Evolutionary conservation across 2,113 vertebrate genomes (phyloP).

Genomic region (Paracanthobrama guichenoti): DNA sequence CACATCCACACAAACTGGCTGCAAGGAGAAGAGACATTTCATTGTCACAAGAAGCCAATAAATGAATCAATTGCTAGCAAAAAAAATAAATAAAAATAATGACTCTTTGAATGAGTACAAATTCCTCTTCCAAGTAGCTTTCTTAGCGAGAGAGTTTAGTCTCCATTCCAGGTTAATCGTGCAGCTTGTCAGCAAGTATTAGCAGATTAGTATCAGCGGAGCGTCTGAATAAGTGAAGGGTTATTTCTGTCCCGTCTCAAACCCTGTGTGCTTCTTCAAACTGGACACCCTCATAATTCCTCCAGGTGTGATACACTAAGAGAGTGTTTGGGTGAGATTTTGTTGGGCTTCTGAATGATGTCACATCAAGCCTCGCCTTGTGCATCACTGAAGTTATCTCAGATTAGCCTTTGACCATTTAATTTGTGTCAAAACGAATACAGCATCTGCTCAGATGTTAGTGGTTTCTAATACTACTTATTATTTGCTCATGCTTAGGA

Average conservation of each 20-base stretch:
- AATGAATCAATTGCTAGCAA: background rate
- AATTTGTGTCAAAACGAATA: background rate
- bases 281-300: background rate
- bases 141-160: background rate
- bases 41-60: background rate
- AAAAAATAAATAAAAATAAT: background rate
- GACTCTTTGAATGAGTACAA: background rate
- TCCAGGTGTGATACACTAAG: background rate
- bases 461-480: background rate
- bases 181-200: constrained; percentile 51
- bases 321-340: background rate
- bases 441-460: background rate
- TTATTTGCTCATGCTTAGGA: background rate
- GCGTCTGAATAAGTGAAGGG: constrained; percentile 20
- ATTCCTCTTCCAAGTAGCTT: background rate
- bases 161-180: constrained; percentile 53
- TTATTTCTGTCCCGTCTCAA: constrained; percentile 51
- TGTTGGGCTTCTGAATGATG: background rate
- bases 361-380: background rate
- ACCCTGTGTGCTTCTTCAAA: constrained; percentile 10
- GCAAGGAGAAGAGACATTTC: background rate
- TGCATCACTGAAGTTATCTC: background rate
- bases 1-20: background rate
- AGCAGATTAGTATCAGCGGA: constrained; percentile 53
- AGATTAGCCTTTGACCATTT: background rate